A percentile compares a stretch with the other conserved stretches of the same genome.
Conservation (phyloP, 2,113 vertebrate species). For the Xiphophorus couchianus region DNA sequence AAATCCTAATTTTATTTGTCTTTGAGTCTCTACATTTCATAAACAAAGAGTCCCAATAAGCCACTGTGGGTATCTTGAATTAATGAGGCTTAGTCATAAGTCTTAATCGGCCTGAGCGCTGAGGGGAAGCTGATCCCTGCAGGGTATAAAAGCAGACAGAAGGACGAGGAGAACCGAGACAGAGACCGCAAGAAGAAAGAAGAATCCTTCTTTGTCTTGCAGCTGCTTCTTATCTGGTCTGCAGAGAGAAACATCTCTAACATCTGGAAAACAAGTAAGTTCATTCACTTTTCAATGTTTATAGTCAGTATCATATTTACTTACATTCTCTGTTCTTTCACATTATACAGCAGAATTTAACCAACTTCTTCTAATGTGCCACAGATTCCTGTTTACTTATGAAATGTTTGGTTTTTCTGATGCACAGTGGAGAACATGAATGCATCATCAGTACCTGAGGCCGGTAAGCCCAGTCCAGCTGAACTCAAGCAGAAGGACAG, state of each 20-base stretch:
- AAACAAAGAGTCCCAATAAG: background rate
- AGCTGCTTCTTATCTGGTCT: slow-evolving; percentile 2
- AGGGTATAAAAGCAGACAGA: background rate
- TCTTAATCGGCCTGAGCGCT: background rate
- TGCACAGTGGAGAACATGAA: slow-evolving; percentile 42
- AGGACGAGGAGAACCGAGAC: slow-evolving; percentile 4
- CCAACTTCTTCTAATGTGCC: background rate
- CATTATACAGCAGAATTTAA: background rate
- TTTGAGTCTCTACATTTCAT: background rate
- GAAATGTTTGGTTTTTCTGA: background rate
- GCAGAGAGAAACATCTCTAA: background rate
- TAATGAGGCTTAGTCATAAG: slow-evolving; percentile 6
- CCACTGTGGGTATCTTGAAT: background rate
- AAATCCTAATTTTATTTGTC: background rate
- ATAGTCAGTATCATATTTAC: no score
- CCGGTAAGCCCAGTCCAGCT: slow-evolving; percentile 78
- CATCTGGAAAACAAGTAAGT: slow-evolving; percentile 41
- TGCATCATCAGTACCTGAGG: slow-evolving; percentile 25
- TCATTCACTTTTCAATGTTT: no score
- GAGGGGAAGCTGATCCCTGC: background rate
- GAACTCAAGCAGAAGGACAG: slow-evolving; percentile 90
- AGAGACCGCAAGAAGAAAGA: slow-evolving; percentile 61
- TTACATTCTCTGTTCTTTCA: no score
- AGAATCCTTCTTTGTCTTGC: slow-evolving; percentile 67
- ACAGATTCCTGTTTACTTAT: background rate